phyloP scores from a whole-genome alignment of 2,888 invertebrate genomes.

The Linyphia triangularis region DNA sequence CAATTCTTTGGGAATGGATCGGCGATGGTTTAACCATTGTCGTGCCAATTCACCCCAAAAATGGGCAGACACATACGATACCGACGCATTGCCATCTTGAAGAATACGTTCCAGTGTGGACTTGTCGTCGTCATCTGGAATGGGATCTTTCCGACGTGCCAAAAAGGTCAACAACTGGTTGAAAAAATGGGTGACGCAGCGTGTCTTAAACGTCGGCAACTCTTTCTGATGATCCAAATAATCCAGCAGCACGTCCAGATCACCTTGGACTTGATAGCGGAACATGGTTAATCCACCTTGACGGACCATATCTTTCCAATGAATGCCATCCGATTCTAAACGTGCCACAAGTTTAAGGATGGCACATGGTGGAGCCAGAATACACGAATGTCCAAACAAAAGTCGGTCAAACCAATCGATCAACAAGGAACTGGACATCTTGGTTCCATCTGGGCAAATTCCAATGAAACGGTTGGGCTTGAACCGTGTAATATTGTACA shows the following conservation, averaged over 20 bases:
- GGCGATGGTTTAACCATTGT: not conserved
- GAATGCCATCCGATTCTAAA: no score
- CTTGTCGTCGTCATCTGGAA: not conserved
- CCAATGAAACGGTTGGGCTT: no score
- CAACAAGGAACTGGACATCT: no score
- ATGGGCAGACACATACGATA: not conserved
- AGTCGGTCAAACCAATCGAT: no score
- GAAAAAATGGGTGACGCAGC: not conserved
- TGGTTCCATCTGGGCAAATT: no score
- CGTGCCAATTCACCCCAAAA: conserved; percentile 6
- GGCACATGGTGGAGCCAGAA: no score
- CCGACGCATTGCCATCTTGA: not conserved
- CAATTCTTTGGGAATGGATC: conserved; percentile 8
- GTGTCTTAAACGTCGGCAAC: not conserved
- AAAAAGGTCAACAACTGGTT: not conserved
- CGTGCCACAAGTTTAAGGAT: no score
- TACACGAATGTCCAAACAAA: no score
- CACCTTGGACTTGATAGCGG: not conserved
- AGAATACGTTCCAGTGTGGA: not conserved
- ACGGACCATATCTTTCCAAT: not conserved
- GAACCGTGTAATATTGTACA: no score
- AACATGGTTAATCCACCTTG: conserved; percentile 4
- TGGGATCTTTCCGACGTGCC: not conserved
- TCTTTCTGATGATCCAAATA: not conserved
- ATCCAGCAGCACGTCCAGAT: not conserved